Evolutionary conservation across 2,797 vertebrate genomes (phyloP).

Genomic region (Diglossa cyanea): DNA sequence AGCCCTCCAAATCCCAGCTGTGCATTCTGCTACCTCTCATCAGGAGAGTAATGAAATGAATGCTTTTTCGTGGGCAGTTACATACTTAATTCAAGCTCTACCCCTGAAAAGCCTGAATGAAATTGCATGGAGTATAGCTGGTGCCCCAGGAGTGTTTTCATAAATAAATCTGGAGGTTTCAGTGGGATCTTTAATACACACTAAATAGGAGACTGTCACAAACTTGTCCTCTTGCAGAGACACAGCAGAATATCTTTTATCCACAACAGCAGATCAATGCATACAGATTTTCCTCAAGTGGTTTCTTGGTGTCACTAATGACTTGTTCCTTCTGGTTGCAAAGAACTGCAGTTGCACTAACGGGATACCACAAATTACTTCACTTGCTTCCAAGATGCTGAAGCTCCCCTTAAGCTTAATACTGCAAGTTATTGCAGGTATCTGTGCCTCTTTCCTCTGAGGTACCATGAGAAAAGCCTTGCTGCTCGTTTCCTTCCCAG

Average conservation of each 20-base stretch:
- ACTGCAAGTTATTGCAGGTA: constrained; percentile 45
- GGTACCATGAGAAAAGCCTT: constrained; percentile 20
- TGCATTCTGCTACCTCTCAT: background rate
- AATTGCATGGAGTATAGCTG: background rate
- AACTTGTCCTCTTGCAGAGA: background rate
- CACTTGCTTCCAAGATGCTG: constrained; percentile 9
- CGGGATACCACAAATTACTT: background rate
- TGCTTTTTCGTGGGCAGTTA: background rate
- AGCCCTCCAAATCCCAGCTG: background rate
- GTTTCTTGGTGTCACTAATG: constrained; percentile 13
- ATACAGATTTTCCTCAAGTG: constrained; percentile 28
- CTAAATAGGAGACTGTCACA: constrained; percentile 18
- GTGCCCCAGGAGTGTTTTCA: constrained; percentile 15
- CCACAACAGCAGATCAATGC: constrained; percentile 6
- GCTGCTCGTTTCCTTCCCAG: background rate
- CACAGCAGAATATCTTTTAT: background rate
- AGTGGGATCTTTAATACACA: constrained; percentile 29
- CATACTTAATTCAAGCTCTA: constrained; percentile 12
- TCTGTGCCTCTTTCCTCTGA: background rate
- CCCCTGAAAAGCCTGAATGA: constrained; percentile 16
- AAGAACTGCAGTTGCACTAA: background rate
- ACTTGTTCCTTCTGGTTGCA: background rate
- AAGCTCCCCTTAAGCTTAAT: constrained; percentile 45
- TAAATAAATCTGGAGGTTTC: constrained; percentile 45
- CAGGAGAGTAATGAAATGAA: background rate